Conservation (phyloP, 2,797 vertebrate genomes). For the Triplophysa yarkandensis region DNA sequence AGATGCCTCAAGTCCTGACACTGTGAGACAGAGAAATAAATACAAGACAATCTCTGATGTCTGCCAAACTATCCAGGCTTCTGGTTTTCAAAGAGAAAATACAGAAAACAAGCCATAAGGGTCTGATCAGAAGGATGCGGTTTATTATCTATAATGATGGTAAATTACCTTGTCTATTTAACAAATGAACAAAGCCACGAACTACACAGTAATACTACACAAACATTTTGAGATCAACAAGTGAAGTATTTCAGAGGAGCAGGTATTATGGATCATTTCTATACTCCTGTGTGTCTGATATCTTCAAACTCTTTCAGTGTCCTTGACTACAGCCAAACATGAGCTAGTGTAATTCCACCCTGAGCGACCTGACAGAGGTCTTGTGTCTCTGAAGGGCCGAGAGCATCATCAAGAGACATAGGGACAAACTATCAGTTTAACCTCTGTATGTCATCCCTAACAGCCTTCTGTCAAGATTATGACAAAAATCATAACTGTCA, state of each 20-base stretch:
- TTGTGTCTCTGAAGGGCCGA: conserved; percentile 9
- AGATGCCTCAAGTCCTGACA: background rate
- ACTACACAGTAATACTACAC: too few species aligned
- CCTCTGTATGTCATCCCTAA: background rate
- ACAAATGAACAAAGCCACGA: too few species aligned
- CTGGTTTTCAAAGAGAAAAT: background rate
- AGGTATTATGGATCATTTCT: too few species aligned
- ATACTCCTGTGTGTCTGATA: background rate
- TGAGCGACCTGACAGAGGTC: background rate
- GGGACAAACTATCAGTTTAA: conserved; percentile 1
- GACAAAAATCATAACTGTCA: too few species aligned
- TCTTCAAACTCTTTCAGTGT: background rate
- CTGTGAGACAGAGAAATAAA: background rate
- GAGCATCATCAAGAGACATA: background rate
- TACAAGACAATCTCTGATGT: background rate
- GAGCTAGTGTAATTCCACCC: conserved; percentile 41
- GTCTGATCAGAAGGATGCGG: background rate
- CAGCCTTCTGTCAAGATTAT: too few species aligned
- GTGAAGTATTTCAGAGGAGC: too few species aligned
- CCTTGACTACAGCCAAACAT: background rate
- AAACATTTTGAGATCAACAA: too few species aligned
- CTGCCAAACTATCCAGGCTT: background rate
- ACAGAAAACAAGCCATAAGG: background rate
- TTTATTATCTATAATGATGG: background rate
- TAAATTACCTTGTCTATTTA: too few species aligned